Evolutionary conservation across 2,888 invertebrate genomes (phyloP).

Genomic region (Meteorus cinctellus): DNA sequence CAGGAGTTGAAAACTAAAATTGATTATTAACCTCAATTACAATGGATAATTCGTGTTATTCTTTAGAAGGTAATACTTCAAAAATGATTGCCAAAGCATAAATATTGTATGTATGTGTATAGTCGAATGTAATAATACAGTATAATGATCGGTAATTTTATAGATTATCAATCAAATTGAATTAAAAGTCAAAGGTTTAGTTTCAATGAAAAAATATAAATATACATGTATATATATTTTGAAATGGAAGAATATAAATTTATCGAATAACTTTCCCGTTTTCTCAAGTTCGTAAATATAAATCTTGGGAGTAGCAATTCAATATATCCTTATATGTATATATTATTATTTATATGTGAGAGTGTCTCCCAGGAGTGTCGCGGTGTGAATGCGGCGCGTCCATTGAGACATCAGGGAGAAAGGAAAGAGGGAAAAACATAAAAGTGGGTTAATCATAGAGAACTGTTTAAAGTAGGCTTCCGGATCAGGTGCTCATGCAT

Average conservation of each 20-base stretch:
- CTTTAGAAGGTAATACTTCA: neutral
- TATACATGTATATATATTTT: neutral
- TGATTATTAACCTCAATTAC: neutral
- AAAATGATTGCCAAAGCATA: neutral
- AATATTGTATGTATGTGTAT: neutral
- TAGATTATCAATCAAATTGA: too few relatives aligned
- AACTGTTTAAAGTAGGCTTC: constrained; percentile 55
- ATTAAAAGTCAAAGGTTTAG: neutral
- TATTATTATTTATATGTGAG: constrained; percentile 19
- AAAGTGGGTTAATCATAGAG: constrained; percentile 61
- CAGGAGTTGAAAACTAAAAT: neutral
- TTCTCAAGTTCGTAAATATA: constrained; percentile 8
- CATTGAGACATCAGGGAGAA: constrained; percentile 36
- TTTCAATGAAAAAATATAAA: neutral
- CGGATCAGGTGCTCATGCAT: constrained; percentile 34
- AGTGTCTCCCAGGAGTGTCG: constrained; percentile 43
- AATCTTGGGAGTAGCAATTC: constrained; percentile 7
- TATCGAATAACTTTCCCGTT: neutral
- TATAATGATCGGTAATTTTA: neutral
- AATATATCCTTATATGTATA: neutral
- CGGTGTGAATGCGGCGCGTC: constrained; percentile 8
- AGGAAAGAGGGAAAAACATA: constrained; percentile 49
- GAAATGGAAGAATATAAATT: constrained; percentile 1
- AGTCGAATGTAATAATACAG: neutral
- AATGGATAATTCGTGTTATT: neutral